Evolutionary conservation across 2,113 vertebrate genomes (phyloP).

Genomic region (Paedocypris sp.): DNA sequence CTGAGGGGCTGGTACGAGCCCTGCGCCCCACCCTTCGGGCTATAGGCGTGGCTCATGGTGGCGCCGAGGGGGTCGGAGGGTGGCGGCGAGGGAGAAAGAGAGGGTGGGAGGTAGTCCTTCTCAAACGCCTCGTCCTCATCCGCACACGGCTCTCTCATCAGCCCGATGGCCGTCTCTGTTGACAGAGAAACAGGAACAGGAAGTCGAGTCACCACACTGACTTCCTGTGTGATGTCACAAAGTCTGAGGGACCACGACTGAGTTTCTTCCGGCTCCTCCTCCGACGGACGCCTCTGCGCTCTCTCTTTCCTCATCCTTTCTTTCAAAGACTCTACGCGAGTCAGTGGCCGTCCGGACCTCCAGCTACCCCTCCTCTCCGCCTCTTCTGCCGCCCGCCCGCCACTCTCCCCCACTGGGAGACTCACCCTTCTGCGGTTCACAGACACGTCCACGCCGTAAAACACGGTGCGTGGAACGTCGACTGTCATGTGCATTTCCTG

Average conservation of each 20-base stretch:
- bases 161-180: constrained; percentile 44
- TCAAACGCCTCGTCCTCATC: constrained; percentile 17
- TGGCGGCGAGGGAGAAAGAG: constrained; percentile 40
- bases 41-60: constrained; percentile 67
- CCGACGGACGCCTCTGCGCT: neutral
- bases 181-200: constrained; percentile 53
- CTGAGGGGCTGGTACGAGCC: constrained; percentile 17
- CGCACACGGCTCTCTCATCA: neutral
- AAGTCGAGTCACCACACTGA: constrained; percentile 51
- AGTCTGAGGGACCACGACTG: constrained; percentile 33
- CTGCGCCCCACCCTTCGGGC: constrained; percentile 49
- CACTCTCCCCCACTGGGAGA: constrained; percentile 23
- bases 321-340: constrained; percentile 55
- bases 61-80: constrained; percentile 41
- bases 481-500: constrained; percentile 37
- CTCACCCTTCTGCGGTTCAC: constrained; percentile 22
- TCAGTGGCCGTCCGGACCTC: constrained; percentile 53
- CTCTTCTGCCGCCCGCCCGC: constrained; percentile 30
- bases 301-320: constrained; percentile 34
- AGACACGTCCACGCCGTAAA: constrained; percentile 51
- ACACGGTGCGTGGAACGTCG: constrained; percentile 53
- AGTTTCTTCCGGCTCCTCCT: constrained; percentile 45
- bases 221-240: constrained; percentile 58
- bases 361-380: constrained; percentile 52
- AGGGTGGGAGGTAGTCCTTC: constrained; percentile 15